A percentile compares a stretch with the other conserved stretches of the same genome.
phyloP scores from a whole-genome alignment of 2,797 vertebrate species.

The Toxotes lorentzi region DNA sequence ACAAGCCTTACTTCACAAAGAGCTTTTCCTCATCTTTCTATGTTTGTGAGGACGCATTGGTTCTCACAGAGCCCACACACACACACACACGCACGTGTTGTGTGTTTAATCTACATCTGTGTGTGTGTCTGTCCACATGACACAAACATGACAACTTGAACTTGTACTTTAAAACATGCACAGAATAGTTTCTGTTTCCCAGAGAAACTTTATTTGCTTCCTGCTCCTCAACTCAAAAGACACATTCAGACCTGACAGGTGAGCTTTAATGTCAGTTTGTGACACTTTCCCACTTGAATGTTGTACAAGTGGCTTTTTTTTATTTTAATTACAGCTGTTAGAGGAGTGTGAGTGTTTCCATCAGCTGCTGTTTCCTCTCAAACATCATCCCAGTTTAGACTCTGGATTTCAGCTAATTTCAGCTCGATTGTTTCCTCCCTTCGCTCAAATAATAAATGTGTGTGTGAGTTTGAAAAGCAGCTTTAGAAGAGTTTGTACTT shows the following conservation, averaged over 20 bases:
- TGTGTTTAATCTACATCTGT: not conserved
- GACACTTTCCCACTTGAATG: slow-evolving; percentile 9
- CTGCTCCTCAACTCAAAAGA: slow-evolving; percentile 42
- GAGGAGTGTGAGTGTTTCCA: slow-evolving; percentile 2
- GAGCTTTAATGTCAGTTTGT: slow-evolving; percentile 55
- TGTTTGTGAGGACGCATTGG: not conserved
- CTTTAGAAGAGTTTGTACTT: too few relatives aligned
- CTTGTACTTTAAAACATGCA: slow-evolving; percentile 19
- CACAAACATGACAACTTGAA: slow-evolving; percentile 37
- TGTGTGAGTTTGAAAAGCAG: too few relatives aligned
- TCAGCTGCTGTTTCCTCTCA: not conserved
- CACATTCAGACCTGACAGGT: slow-evolving; percentile 20
- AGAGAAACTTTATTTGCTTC: slow-evolving; percentile 57
- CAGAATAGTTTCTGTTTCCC: slow-evolving; percentile 47
- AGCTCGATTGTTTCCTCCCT: slow-evolving; percentile 34
- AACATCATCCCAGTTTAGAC: slow-evolving; percentile 15
- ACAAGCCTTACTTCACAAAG: not conserved
- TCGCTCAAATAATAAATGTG: not conserved
- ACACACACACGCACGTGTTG: not conserved
- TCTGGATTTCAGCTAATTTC: slow-evolving; percentile 14
- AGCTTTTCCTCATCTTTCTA: not conserved
- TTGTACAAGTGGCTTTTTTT: slow-evolving; percentile 8
- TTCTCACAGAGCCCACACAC: not conserved
- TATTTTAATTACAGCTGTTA: slow-evolving; percentile 48
- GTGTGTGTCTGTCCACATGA: not conserved